A percentile compares a stretch with the other conserved stretches of the same genome.
Evolutionary conservation across 2,113 vertebrate genomes (phyloP).

Genomic region (Paedocypris sp.): DNA sequence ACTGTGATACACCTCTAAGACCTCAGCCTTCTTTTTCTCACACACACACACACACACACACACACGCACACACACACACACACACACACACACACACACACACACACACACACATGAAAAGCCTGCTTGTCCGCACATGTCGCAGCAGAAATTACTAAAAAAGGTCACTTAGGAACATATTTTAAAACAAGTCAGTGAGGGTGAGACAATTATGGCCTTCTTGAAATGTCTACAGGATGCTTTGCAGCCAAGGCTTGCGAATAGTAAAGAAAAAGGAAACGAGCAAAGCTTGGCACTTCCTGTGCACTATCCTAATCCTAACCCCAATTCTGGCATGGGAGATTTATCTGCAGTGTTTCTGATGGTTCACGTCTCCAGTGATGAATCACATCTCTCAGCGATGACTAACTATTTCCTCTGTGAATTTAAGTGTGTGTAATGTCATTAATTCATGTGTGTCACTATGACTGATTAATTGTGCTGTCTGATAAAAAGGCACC

Average conservation of each 20-base stretch:
- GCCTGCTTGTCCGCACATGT: neutral
- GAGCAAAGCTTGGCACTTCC: neutral
- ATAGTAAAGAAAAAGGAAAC: neutral
- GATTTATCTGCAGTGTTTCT: neutral
- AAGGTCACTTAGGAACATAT: no score
- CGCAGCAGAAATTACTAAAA: no score
- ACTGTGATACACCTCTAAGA: neutral
- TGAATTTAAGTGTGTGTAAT: no score
- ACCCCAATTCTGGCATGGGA: neutral
- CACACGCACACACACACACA: neutral
- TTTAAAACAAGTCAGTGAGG: neutral
- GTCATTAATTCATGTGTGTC: no score
- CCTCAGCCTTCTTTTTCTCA: neutral
- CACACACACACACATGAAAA: constrained; percentile 6
- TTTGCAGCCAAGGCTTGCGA: neutral
- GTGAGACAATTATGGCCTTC: neutral
- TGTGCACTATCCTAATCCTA: neutral
- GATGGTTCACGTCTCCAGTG: neutral
- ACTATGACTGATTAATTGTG: neutral
- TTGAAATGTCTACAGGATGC: neutral
- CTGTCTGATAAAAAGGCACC: neutral
- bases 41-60: neutral
- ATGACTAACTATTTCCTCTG: neutral
- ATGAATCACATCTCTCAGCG: neutral
- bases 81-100: neutral